A percentile compares a stretch with the other conserved stretches of the same genome.
Evolutionary conservation across 37 sponge, comb jelly and placozoan genomes (phyloP).

Genomic region (Aplysina aerophoba): DNA sequence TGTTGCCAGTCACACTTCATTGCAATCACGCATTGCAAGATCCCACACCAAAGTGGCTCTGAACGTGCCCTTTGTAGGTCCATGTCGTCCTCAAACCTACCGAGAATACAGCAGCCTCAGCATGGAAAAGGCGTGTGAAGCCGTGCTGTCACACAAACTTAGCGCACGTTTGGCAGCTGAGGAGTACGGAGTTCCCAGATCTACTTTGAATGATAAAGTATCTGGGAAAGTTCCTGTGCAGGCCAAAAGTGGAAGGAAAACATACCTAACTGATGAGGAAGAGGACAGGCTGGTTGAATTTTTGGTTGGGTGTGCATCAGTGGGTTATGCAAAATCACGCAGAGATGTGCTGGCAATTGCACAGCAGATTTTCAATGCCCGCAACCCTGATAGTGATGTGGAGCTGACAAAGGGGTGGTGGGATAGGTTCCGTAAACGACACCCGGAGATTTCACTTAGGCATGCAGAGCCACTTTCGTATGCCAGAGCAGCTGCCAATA

Average conservation of each 20-base stretch:
- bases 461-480: conserved; percentile 14
- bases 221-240: not conserved
- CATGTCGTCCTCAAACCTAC: too few species aligned
- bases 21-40: not conserved
- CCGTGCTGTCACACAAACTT: not conserved
- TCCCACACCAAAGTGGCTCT: not conserved
- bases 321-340: not conserved
- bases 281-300: not conserved
- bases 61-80: not conserved
- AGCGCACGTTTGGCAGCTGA: not conserved
- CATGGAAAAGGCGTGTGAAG: too few species aligned
- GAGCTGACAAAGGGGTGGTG: conserved; percentile 41
- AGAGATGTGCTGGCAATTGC: not conserved
- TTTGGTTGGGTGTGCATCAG: conserved; percentile 1
- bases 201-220: conserved; percentile 9
- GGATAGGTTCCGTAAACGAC: conserved; percentile 26
- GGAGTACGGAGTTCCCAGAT: not conserved
- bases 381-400: not conserved
- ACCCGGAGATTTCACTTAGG: conserved; percentile 10
- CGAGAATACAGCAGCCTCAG: too few species aligned
- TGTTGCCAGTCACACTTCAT: not conserved
- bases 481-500: conserved; percentile 15
- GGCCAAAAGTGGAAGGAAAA: not conserved
- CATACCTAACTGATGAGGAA: not conserved
- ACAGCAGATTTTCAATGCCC: conserved; percentile 3